These are phyloP conservation scores for Platorchestia sp. DNA, from an alignment of 1,140 invertebrate genomes.

Conservation along the genomic window DNA sequence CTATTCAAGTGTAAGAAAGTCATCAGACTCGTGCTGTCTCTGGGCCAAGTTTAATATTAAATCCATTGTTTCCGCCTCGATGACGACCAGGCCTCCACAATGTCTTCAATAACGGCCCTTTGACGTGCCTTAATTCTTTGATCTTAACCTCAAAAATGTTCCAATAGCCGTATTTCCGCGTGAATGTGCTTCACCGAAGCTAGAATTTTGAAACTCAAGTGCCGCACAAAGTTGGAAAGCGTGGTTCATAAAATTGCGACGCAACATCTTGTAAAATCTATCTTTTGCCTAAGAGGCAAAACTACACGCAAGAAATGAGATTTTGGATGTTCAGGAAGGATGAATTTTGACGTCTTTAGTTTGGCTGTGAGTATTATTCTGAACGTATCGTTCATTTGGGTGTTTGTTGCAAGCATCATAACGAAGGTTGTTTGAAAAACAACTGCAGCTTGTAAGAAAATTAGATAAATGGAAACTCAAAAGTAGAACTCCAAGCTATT, in stretches of 20 bases:
- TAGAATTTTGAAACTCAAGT: background rate
- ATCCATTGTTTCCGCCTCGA: background rate
- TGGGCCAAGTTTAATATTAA: background rate
- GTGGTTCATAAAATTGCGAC: background rate
- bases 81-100: background rate
- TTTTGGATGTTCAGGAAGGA: background rate
- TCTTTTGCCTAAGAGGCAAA: background rate
- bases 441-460: too few relatives aligned
- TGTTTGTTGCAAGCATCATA: too few relatives aligned
- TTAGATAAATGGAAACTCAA: background rate
- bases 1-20: background rate
- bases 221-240: background rate
- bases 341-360: background rate
- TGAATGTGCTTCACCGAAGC: background rate
- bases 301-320: background rate
- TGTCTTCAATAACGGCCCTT: background rate
- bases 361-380: background rate
- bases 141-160: background rate
- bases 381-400: background rate
- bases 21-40: background rate
- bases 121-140: constrained; percentile 7
- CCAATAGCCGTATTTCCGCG: background rate
- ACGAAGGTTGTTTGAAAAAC: too few relatives aligned
- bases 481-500: background rate
- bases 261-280: background rate